Conservation (phyloP, 1,140 invertebrate genomes). For the Ganaspis sp. region DNA sequence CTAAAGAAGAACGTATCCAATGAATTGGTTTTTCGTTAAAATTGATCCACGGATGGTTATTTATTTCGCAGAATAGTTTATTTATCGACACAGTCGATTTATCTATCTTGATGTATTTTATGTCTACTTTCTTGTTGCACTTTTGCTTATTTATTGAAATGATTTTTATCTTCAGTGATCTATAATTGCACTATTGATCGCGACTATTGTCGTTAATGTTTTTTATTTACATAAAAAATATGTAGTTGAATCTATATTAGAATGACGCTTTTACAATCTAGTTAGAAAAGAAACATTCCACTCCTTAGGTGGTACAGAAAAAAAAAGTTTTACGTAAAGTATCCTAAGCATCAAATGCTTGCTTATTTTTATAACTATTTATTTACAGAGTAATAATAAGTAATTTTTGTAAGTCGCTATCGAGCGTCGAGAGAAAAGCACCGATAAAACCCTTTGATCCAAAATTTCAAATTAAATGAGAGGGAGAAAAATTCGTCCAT, state of each 20-base stretch:
- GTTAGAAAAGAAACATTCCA: constrained; percentile 73
- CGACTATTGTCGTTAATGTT: constrained; percentile 68
- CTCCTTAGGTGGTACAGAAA: constrained; percentile 70
- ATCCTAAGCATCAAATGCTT: constrained; percentile 71
- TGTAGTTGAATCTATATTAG: constrained; percentile 69
- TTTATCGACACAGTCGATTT: constrained; percentile 35
- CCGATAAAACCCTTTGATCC: constrained; percentile 22
- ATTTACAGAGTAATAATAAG: constrained; percentile 68
- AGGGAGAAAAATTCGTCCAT: too few species aligned
- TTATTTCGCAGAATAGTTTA: constrained; percentile 58
- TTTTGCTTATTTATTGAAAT: constrained; percentile 73
- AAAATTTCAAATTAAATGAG: constrained; percentile 34
- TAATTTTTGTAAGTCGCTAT: constrained; percentile 2
- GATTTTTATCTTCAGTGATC: constrained; percentile 57
- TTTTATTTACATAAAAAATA: constrained; percentile 54
- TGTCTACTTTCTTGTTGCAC: constrained; percentile 71
- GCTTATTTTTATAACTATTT: constrained; percentile 76
- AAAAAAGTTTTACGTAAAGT: constrained; percentile 69
- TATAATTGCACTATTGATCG: constrained; percentile 67
- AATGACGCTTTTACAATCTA: constrained; percentile 72
- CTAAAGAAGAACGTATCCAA: neutral
- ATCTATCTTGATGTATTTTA: constrained; percentile 57
- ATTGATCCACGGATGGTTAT: constrained; percentile 52
- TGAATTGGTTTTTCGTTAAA: constrained; percentile 10
- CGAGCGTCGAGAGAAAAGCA: constrained; percentile 10